Evolutionary conservation across 2,797 vertebrate species (phyloP).

Genomic region (Lagorchestes hirsutus): DNA sequence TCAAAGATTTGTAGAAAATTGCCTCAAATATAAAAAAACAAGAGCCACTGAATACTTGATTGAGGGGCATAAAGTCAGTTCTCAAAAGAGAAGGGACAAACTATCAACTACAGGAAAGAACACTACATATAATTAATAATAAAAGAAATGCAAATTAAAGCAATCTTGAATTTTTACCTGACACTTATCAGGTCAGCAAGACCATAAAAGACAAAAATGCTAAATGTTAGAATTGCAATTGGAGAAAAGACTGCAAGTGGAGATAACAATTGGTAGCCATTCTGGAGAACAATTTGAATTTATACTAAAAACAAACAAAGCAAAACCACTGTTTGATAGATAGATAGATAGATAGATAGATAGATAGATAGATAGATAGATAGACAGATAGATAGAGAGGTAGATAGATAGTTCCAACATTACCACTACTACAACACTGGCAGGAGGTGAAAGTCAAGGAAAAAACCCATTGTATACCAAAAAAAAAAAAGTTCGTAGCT

Average conservation of each 20-base stretch:
- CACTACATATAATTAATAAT: no score
- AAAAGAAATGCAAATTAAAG: neutral
- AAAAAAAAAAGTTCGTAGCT: neutral
- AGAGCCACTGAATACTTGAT: neutral
- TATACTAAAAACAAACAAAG: neutral
- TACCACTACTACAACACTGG: neutral
- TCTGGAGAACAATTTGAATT: neutral
- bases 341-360: no score
- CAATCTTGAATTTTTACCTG: neutral
- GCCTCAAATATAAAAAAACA: neutral
- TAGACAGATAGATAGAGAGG: no score
- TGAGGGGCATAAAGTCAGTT: neutral
- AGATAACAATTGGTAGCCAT: neutral
- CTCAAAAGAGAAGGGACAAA: neutral
- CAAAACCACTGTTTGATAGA: neutral
- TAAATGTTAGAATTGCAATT: neutral
- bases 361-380: no score
- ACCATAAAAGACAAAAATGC: no score
- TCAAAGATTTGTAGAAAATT: neutral
- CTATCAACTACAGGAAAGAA: neutral
- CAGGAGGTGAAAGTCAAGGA: neutral
- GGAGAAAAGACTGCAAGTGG: neutral
- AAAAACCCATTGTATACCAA: neutral
- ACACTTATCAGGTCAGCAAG: neutral
- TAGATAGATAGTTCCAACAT: neutral